These are phyloP conservation scores for Mystacides longicornis DNA, from an alignment of 2,888 invertebrate species.

Conservation along the genomic window DNA sequence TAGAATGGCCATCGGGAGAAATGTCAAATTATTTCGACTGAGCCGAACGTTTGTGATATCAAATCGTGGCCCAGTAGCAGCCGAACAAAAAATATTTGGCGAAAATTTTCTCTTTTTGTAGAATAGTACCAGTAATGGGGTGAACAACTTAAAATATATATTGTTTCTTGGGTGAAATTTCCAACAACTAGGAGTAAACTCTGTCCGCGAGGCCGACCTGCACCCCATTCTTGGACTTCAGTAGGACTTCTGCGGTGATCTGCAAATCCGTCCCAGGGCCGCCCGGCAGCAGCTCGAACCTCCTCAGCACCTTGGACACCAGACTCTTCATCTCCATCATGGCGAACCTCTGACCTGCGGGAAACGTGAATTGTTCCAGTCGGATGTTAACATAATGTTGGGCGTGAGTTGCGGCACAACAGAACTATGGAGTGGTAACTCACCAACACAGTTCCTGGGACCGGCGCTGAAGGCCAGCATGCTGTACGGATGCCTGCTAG, in stretches of 20 bases:
- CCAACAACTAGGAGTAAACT: no score
- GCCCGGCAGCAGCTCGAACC: constrained; percentile 28
- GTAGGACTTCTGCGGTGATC: constrained; percentile 12
- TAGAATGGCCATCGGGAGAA: no score
- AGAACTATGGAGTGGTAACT: background rate
- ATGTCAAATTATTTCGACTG: no score
- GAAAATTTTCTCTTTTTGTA: no score
- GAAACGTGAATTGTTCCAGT: no score
- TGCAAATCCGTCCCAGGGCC: constrained; percentile 4
- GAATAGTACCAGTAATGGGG: no score
- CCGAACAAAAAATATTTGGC: no score
- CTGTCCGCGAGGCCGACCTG: background rate
- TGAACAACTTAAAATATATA: no score
- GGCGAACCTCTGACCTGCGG: constrained; percentile 34
- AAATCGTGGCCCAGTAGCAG: no score
- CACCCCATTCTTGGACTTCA: constrained; percentile 19
- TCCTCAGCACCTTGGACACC: constrained; percentile 31
- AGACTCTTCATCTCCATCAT: constrained; percentile 33
- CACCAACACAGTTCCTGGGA: constrained; percentile 23
- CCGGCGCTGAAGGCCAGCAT: constrained; percentile 19
- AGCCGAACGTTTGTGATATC: no score
- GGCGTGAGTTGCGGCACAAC: no score
- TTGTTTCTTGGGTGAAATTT: no score
- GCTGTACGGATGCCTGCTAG: constrained; percentile 17
- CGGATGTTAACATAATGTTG: background rate